Evolutionary conservation across 2,888 invertebrate species (phyloP), one percentile per base, ranked within the genome.

Genomic region (Alsophila aescularia): DNA sequence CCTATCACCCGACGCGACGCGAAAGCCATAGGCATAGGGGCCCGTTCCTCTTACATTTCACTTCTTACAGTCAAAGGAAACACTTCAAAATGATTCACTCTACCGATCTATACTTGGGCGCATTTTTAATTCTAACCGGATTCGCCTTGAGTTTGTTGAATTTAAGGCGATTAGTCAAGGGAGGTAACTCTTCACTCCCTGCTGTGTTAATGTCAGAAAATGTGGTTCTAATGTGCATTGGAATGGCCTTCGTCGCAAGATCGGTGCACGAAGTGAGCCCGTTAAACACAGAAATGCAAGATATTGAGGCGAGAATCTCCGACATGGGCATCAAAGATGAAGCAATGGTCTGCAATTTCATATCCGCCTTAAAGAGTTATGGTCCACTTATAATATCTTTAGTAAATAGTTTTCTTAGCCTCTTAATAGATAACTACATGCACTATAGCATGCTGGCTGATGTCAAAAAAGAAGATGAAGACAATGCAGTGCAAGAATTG

Each of bases 361-460:
- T 69, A 41, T 69, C 80, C 31, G 64, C 85, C 9, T 59, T 92
- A 12, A 70, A 85, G 61, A 81, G 82, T 35, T 91, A 87, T 13
- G 89, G 90, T 34, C 90, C 90, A 0, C 57, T 87, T 12, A 77
- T 90, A 16, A 70, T 87, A 21, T 85, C 91, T 3, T 66, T 90
- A 35, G 86, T 90, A 0, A 92, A 91, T 59, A 90, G 90, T 60
- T 91, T 91, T 60, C 31, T 89, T 8, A 87, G 80, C 45, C 70
- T 90, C 1, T 68, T 90, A 0, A 85, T 91, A 51, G 85, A 90
- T 52, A 90, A 90, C 65, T 90, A 88, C 52, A 79, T 90, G 81
- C 87, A 90, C 66, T 90, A 88, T 60, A 81, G 66, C 70, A 82
- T 87, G 73, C 55, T 89, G 27, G 63, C 69, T 10, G 77, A 82